Percentiles rank a stretch among this genome's conserved stretches.
Conservation (phyloP, 2,888 invertebrate species). For the Leptarthrus brevirostris region DNA sequence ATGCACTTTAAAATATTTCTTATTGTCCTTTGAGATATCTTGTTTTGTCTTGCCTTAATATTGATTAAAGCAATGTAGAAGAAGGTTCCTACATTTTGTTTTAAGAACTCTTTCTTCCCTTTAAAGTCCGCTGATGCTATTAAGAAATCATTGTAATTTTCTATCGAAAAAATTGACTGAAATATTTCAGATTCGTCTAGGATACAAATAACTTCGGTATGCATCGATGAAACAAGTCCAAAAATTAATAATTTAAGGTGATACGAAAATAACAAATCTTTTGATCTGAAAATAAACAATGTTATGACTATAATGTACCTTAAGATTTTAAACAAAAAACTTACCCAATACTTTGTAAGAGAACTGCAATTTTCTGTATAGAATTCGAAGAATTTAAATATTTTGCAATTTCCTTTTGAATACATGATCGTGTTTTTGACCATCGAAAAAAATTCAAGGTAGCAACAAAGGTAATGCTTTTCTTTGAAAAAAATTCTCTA, state of each 20-base stretch:
- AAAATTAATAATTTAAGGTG: slow-evolving; percentile 1
- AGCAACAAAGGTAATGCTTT: neutral
- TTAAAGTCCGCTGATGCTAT: neutral
- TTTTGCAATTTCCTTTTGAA: neutral
- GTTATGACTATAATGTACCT: neutral
- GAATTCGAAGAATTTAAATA: neutral
- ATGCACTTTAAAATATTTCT: neutral
- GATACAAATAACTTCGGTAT: neutral
- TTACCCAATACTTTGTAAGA: neutral
- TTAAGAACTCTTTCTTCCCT: neutral
- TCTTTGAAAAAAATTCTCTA: neutral
- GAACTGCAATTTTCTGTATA: neutral
- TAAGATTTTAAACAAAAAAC: neutral
- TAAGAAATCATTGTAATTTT: neutral
- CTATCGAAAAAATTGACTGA: neutral
- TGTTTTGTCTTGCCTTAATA: neutral
- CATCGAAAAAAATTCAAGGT: slow-evolving; percentile 6
- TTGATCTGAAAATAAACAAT: neutral
- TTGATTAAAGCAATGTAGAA: neutral
- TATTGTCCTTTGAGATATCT: neutral
- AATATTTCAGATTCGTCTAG: neutral
- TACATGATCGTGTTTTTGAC: neutral
- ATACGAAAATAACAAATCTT: neutral
- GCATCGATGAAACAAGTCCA: neutral
- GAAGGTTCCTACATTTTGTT: slow-evolving; percentile 9